Conservation (phyloP, 2,113 vertebrate genomes). For the Serilophus lunatus region DNA sequence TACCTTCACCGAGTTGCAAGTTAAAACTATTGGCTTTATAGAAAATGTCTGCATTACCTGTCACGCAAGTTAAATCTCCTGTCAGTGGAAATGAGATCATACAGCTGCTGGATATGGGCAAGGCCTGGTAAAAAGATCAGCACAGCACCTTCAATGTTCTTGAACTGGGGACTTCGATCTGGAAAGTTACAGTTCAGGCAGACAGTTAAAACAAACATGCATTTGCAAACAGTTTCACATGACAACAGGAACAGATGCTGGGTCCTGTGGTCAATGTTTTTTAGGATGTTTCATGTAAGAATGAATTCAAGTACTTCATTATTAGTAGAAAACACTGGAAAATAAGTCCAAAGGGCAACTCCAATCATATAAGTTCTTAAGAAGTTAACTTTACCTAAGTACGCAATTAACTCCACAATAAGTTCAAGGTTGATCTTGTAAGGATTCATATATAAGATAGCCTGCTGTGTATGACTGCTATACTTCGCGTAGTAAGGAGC, state of each 20-base stretch:
- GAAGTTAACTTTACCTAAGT: conserved; percentile 78
- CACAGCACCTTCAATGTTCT: conserved; percentile 84
- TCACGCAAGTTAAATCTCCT: conserved; percentile 86
- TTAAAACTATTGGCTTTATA: not conserved
- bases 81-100: conserved; percentile 87
- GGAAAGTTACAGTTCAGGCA: conserved; percentile 1
- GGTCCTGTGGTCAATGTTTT: accelerated
- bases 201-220: not conserved
- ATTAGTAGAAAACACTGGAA: not conserved
- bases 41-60: conserved; percentile 69
- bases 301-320: not conserved
- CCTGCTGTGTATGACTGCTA: conserved; percentile 85
- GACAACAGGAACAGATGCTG: not conserved
- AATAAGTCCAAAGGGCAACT: not conserved
- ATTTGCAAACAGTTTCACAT: not conserved
- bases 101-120: conserved; percentile 93
- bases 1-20: not conserved
- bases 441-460: conserved; percentile 91
- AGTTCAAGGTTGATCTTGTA: conserved; percentile 97
- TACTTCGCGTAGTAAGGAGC: conserved; percentile 83
- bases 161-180: conserved; percentile 91
- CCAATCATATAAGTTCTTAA: not conserved
- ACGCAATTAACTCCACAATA: conserved; percentile 85
- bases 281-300: not conserved
- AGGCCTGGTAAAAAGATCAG: conserved; percentile 93